Conservation (phyloP, 2,797 vertebrate species). For the Epinephelus malabaricus region DNA sequence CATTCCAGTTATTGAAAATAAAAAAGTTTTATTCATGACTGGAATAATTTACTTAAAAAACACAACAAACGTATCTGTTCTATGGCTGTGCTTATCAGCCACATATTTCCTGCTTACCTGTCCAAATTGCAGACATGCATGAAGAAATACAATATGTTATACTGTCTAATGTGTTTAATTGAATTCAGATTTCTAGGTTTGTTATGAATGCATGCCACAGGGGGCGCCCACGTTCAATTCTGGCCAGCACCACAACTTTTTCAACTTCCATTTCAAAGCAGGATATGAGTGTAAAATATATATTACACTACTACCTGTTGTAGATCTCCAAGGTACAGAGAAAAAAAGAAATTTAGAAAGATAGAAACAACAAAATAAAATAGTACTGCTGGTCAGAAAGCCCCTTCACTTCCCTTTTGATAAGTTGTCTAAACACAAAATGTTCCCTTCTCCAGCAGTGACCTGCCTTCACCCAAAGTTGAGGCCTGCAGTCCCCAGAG, state of each 20-base stretch:
- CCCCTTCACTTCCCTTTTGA: not conserved
- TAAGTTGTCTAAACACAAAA: constrained; percentile 20
- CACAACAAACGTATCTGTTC: constrained; percentile 1
- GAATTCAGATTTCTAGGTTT: constrained; percentile 5
- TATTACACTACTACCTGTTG: not conserved
- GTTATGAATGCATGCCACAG: constrained; percentile 12
- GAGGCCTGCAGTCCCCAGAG: constrained; percentile 37
- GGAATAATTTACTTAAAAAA: constrained; percentile 8
- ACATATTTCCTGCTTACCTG: not conserved
- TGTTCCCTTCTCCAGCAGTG: constrained; percentile 35
- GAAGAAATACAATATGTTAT: constrained; percentile 22
- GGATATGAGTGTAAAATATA: not conserved
- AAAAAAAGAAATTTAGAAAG: not conserved
- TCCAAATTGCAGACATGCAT: constrained; percentile 17
- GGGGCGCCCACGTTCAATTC: not conserved
- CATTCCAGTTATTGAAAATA: not conserved
- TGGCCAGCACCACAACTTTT: not conserved
- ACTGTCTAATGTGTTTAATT: not conserved
- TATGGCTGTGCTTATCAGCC: not conserved
- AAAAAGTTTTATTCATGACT: not conserved
- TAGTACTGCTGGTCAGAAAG: not conserved
- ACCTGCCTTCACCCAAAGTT: constrained; percentile 33
- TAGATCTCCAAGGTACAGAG: not conserved
- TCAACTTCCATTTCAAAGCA: constrained; percentile 15
- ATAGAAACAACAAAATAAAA: not conserved